phyloP scores from a whole-genome alignment of 1,140 invertebrate genomes.

The Drosophila asahinai region DNA sequence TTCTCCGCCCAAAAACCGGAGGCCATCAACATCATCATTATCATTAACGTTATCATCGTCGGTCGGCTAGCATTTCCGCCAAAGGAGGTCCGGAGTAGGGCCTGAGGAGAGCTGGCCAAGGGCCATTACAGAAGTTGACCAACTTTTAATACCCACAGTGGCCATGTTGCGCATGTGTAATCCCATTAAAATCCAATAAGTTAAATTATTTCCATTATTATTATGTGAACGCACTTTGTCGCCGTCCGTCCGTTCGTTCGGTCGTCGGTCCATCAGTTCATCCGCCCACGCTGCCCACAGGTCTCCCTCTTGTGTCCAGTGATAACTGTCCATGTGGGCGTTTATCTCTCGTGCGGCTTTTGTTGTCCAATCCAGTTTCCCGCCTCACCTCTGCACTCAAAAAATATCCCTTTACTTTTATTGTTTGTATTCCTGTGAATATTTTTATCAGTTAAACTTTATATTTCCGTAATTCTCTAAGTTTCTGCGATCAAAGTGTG shows the following conservation, averaged over 20 bases:
- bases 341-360: slow-evolving; percentile 68
- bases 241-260: slow-evolving; percentile 39
- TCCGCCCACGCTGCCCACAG: slow-evolving; percentile 7
- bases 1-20: slow-evolving; percentile 18
- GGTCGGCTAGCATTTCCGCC: slow-evolving; percentile 38
- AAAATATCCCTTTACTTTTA: background rate
- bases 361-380: slow-evolving; percentile 40
- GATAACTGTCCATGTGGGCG: slow-evolving; percentile 66
- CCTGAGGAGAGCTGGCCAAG: slow-evolving; percentile 29
- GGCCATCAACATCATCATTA: slow-evolving; percentile 54
- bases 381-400: slow-evolving; percentile 13
- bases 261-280: slow-evolving; percentile 44
- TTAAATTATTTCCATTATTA: slow-evolving; percentile 84
- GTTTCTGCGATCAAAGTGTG: too few relatives aligned
- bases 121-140: slow-evolving; percentile 70
- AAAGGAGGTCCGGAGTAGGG: background rate
- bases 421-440: too few relatives aligned
- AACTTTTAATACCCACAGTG: slow-evolving; percentile 75
- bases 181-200: slow-evolving; percentile 84
- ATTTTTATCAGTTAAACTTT: too few relatives aligned
- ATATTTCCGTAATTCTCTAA: too few relatives aligned
- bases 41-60: slow-evolving; percentile 48
- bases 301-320: slow-evolving; percentile 30
- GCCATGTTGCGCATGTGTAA: slow-evolving; percentile 81
- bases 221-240: slow-evolving; percentile 79